A percentile compares a stretch with the other conserved stretches of the same genome.
Conservation (phyloP, 2,888 invertebrate species). For the Baccha elongata region DNA sequence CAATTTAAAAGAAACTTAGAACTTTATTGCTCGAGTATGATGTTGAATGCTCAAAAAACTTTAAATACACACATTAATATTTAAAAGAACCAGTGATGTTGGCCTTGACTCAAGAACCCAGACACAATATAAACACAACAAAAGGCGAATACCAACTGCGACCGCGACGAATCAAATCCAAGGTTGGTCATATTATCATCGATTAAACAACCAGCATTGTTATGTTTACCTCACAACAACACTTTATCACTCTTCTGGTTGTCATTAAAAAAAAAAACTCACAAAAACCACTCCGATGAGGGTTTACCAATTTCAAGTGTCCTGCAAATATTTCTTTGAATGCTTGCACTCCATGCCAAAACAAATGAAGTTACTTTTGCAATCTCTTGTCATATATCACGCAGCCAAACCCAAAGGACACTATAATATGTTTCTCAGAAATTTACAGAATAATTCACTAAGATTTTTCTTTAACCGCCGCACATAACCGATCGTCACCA, state of each 20-base stretch:
- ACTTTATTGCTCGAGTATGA: background rate
- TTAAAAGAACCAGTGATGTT: slow-evolving; percentile 30
- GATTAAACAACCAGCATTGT: slow-evolving; percentile 61
- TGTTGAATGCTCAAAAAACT: slow-evolving; percentile 12
- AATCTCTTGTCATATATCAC: slow-evolving; percentile 38
- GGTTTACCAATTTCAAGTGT: slow-evolving; percentile 44
- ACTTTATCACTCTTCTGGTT: slow-evolving; percentile 48
- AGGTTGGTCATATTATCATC: slow-evolving; percentile 62
- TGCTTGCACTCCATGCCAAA: slow-evolving; percentile 4
- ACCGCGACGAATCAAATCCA: slow-evolving; percentile 52
- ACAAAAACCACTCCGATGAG: slow-evolving; percentile 22
- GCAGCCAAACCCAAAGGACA: background rate
- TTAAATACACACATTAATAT: background rate
- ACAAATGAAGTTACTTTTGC: background rate
- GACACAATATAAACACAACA: slow-evolving; percentile 41
- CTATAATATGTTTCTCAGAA: slow-evolving; percentile 27
- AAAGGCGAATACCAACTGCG: slow-evolving; percentile 28
- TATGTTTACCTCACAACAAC: slow-evolving; percentile 63
- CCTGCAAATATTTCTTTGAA: slow-evolving; percentile 47
- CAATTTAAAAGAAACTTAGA: background rate
- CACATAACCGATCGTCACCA: slow-evolving; percentile 57
- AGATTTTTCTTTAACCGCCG: slow-evolving; percentile 2
- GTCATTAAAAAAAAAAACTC: slow-evolving; percentile 25
- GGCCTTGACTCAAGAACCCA: slow-evolving; percentile 60
- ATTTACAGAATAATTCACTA: slow-evolving; percentile 26